Evolutionary conservation across 2,888 invertebrate genomes (phyloP), one percentile per base, ranked within the genome.

Genomic region (Drosophila barbarae): DNA sequence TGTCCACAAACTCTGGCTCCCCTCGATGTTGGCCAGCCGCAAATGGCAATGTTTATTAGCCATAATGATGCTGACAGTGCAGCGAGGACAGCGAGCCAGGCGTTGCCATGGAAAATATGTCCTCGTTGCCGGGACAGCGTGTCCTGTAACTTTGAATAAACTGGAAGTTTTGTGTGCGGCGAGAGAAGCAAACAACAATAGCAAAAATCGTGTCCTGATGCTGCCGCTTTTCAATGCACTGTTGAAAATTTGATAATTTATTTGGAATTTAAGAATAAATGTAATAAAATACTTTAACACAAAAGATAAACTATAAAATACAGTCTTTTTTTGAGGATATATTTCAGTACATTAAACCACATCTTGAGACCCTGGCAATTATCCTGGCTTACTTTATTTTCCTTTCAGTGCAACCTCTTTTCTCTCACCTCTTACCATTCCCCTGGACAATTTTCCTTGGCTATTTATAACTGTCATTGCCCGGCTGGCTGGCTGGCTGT

Each of bases 11-110:
- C 28, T 6, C n/a, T n/a, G 13, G 28, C 23, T 46, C 21, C 58
- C 34, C 54, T 15, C 66, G 38, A 47, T 69, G 64, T 41, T 51
- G 69, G 71, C 56, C 73, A 72, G 74, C 78, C 82, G 79, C 78
- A 80, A 80, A 80, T 80, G 77, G 73, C 77, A 78, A 75, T 80
- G 84, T 84, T 80, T 84, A 80, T 80, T 80, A 84, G 84, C 84
- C 82, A 77, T 80, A 80, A 80, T 80, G 80, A 80, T 81, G 80
- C 78, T 81, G 78, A 82, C 69, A 60, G 53, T 44, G 69, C 69
- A 68, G 61, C 51, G 42, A 70, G 65, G 65, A 50, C 65, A 59
- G 57, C 50, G 30, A 32, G 57, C 42, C 55, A 60, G 54, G 56
- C 50, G 69, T 32, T 59, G 34, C 57, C 53, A 63, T 51, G 66